Evolutionary conservation across 1,140 invertebrate genomes (phyloP), one percentile per base, ranked within the genome.

Genomic region (Drosophila arawakana): DNA sequence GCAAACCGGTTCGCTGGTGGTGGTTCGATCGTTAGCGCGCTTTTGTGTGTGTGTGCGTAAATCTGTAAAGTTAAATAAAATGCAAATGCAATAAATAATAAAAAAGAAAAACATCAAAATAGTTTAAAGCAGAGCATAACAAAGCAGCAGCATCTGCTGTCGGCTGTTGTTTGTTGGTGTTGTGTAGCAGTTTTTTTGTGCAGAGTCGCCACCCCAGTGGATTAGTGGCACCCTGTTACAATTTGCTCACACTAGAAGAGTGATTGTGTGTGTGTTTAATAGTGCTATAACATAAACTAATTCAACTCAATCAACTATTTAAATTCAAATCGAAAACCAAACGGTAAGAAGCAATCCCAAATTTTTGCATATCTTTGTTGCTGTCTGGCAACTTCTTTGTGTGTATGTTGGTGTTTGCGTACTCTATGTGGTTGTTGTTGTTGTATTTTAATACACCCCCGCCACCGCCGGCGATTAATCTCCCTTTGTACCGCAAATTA

Each of bases 181-280:
- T 44, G 63, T 61, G 71, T 69, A 60, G 66, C 58, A 69, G 46
- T 52, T 78, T 30, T 71, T 21, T 88, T 82, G 69, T 80, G 70
- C 83, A 73, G 79, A 88, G 83, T 90, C 84, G 84, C 81, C 84
- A 89, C 84, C 71, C 75, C 86, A 44, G 83, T 89, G 84, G 84
- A 89, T 90, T 89, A 89, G 84, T 89, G 84, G 84, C 78, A 84
- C 85, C 70, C 70, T 90, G 84, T 70, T 75, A 79, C 70, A 68
- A 77, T 58, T 73, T 72, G 73, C 84, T 73, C 73, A 73, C 84
- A 89, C 84, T 74, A 34, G 25, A 62, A 73, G 44, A 74, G 73
- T 50, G 76, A 43, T 55, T 46, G 66, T 73, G 67, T 52, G 41
- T 78, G 62, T 68, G 39, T 57, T 39, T 35, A 46, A 46, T 47